Base-by-base conservation (phyloP, 2,888 invertebrate genomes). In the Nebria salina region DNA sequence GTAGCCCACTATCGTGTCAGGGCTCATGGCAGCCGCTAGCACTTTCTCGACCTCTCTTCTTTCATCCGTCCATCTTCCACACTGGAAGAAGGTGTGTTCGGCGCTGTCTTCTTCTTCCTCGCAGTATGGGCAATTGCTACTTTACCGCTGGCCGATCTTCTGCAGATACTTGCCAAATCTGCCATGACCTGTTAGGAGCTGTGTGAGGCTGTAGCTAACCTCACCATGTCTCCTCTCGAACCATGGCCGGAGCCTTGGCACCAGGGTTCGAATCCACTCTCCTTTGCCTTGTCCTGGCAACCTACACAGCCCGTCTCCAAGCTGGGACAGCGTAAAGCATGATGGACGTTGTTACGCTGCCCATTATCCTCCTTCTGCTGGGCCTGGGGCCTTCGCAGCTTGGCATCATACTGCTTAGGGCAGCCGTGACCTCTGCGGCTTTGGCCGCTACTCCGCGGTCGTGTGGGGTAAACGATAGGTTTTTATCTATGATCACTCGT, bases 321-420 rank as follows among this genome's bases (percentile, higher is more conserved):
- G 65, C 41, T 1, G 76, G 76, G 26, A 65, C 76, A n/a, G 76
- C 76, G 9, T 76, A 76, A 2, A 74, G 11, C 9, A 74, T 34
- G 7, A 54, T 11, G 13, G 74, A 3, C 7, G 43, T 15, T 15
- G 54, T 15, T 15, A 43, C 54, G 43, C 54, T 5, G 8, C 54
- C 74, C 25, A 74, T 25, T 11, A 74, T 15, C 42, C 54, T 74
- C 54, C 74, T 74, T 6, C 42, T 74, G n/a, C 8, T 5, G 2
- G 20, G 20, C 26, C n/a, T 43, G 7, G 74, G 74, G 2, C 74
- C 54, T 6, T 7, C 54, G 13, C 13, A 25, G 20, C 43, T 42
- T 7, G 54, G 74, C 15, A 20, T 54, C 15, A 74, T 41, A 8
- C 54, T 54, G 1, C 74, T 6, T 2, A 74, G 20, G 13, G 74